Evolutionary conservation across 2,888 invertebrate species (phyloP), one percentile per base, ranked within the genome.

Genomic region (Lithophane semibrunnea): DNA sequence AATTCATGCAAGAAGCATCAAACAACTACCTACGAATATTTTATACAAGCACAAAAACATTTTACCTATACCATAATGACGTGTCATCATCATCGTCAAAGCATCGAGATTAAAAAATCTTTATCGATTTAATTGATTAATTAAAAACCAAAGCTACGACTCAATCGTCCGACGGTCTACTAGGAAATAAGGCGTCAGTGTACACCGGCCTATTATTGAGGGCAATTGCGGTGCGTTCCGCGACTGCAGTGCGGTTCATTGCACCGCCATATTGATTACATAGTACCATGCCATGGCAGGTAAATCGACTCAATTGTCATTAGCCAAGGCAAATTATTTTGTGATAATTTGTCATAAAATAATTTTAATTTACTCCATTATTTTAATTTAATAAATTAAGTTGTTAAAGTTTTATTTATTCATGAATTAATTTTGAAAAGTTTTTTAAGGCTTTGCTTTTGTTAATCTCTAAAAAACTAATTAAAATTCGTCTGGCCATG

Each of bases 221-320:
- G 88, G 75, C 80, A 88, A 87, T 88, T 79, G 81, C 72, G 67
- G 58, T 84, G 87, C 87, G 80, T 87, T 88, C 77, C 78, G 61
- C 64, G 82, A 83, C 88, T 88, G 83, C 88, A 85, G 69, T 89
- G 85, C 86, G 79, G 88, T 89, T 89, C 88, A 80, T 74, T 88
- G 88, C 85, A 89, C 88, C 75, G 73, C 70, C 37, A 82, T 89
- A 88, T 89, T 88, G 89, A 88, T 88, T 85, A 86, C 56, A 61
- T 74, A 68, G 24, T 73, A 73, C 74, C 81, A 86, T 79, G 80
- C 78, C 24, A 87, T 75, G 73, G 77, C 56, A 71, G 54, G 42
- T 78, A 75, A 54, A 81, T 82, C 64, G 80, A 73, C 67, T 80
- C 65, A 81, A 47, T 75, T 86, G 82, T 87, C 84, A 87, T 79